Evolutionary conservation across 1,140 invertebrate genomes (phyloP), one percentile per base, ranked within the genome.

Genomic region (Sogatella furcifera): DNA sequence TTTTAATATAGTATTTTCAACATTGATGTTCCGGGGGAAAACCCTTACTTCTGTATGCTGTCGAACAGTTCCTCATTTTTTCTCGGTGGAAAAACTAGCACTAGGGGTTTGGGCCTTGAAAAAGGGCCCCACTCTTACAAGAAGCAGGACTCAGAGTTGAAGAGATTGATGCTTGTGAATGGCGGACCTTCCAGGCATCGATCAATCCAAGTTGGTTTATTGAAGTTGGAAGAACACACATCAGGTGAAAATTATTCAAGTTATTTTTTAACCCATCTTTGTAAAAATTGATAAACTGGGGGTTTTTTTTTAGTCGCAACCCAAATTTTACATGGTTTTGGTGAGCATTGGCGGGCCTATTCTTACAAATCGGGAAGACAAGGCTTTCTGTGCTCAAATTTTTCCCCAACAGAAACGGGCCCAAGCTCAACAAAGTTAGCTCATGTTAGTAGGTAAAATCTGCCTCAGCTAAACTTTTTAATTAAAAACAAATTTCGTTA

Each of bases 151-250:
- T 69, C 55, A 59, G 14, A 65, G 67, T 17, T 69, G 63, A 60
- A 66, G 8, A 64, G 71, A 42, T 52, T 61, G 54, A 46, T 60
- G 53, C 59, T 77, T 31, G 70, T 72, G 9, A 60, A 66, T 49
- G 76, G 76, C n/a, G 68, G 62, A 17, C 14, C 28, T 2, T 72
- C 73, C 6, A 65, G 77, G 31, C 77, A 78, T 63, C 67, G 71
- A 24, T 78, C 77, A 6, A 79, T 79, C 41, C 66, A 68, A 59
- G 69, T 68, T 60, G 77, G 75, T 21, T 41, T 75, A 11, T 62
- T 63, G 24, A 66, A 68, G 57, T 55, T 75, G 15, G 38, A 64
- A 17, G 63, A 66, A 41, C 61, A 59, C 52, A 56, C 55, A 59
- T 13, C 52, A 38, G 65, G 65, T 66, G 8, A 49, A 49, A 19